Evolutionary conservation across 2,888 invertebrate species (phyloP), one percentile per base, ranked within the genome.

Genomic region (Cephus spinipes): DNA sequence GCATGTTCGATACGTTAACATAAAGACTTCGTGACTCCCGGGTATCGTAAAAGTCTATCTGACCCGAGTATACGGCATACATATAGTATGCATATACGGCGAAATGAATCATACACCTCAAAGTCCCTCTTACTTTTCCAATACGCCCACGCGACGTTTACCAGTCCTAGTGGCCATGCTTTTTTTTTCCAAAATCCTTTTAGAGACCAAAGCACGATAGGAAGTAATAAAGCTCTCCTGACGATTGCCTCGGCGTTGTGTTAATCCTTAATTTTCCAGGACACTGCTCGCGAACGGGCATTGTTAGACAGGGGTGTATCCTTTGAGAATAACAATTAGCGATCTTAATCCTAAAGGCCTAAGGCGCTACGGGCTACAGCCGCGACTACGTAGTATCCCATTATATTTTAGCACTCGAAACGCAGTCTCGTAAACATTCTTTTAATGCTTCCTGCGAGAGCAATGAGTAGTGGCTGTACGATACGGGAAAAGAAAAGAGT

Each of bases 281-380:
- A 83, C 86, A 81, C 77, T 81, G 85, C 82, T 77, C 80, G 32
- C 76, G 73, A 80, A 80, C 79, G 75, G 77, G 76, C 75, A 79
- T 35, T 71, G 75, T 77, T 77, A 76, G 74, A 73, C 74, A 79
- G 77, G 81, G 77, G 81, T 76, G 80, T 82, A 85, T 86, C 89
- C 89, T 88, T 85, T 84, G 87, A 84, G 85, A 87, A 85, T 88
- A 90, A 89, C 89, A 90, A 89, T 90, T 90, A 90, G 87, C 86
- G 84, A 87, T 88, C 85, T 89, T 89, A 89, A 90, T 89, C 88
- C 89, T 77, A 77, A 73, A 77, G 82, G 82, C 79, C 83, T 82
- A 79, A 83, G 82, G 77, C 78, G 75, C 68, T 35, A 81, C 68
- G 11, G 75, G 73, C 71, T 78, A 75, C 74, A 75, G 68, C 68